Conservation (phyloP, 92 coral and sea anemone genomes). For the Phymanthus crucifer region DNA sequence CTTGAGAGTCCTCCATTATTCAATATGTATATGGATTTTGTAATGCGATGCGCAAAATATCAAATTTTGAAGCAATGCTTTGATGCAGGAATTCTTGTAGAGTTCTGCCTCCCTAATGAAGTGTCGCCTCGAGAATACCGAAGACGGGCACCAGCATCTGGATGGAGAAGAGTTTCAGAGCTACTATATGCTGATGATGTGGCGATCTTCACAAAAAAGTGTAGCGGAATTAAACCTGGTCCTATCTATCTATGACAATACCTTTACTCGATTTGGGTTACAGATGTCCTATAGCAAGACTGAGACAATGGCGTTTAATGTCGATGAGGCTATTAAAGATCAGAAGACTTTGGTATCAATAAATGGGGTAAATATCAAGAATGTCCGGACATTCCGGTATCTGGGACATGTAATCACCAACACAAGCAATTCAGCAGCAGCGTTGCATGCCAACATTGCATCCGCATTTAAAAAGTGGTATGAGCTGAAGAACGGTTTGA, state of each 20-base stretch:
- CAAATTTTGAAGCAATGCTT: background rate
- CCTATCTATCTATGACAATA: constrained; percentile 6
- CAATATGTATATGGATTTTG: constrained; percentile 12
- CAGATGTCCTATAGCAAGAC: constrained; percentile 12
- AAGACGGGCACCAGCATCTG: constrained; percentile 9
- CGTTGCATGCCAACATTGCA: background rate
- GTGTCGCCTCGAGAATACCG: constrained; percentile 7
- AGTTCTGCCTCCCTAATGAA: constrained; percentile 3
- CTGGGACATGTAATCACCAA: background rate
- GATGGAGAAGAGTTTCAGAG: constrained; percentile 5
- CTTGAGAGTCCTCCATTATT: constrained; percentile 9
- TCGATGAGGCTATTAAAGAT: constrained; percentile 15
- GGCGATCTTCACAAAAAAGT: constrained; percentile 1
- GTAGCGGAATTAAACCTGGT: background rate
- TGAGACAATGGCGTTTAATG: constrained; percentile 6
- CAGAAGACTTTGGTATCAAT: constrained; percentile 16
- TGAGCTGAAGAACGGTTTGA: constrained; percentile 3
- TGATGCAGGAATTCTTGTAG: constrained; percentile 7
- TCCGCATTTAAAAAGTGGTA: background rate
- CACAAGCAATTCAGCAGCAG: constrained; percentile 1
- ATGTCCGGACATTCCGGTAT: constrained; percentile 17
- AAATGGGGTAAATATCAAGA: constrained; percentile 19
- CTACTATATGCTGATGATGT: constrained; percentile 4
- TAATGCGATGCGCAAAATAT: background rate
- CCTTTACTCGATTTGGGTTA: constrained; percentile 3